A percentile compares a stretch with the other conserved stretches of the same genome.
These are phyloP conservation scores for Peromyscus aztecus DNA, from an alignment of 2,797 vertebrate genomes.

Conservation along the genomic window DNA sequence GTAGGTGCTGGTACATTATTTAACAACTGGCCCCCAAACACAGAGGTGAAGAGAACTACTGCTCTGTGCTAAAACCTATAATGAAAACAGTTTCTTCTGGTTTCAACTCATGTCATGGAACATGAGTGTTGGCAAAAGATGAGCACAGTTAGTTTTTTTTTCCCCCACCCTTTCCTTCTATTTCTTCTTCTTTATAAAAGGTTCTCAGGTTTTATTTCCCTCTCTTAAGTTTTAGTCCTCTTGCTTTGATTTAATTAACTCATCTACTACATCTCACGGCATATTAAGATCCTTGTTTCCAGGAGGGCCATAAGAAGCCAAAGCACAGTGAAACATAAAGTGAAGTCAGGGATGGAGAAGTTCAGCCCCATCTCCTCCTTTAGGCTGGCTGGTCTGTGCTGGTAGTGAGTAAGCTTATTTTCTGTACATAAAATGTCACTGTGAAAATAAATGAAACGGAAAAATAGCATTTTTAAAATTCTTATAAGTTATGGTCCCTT, in stretches of 20 bases:
- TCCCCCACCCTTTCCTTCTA: not conserved
- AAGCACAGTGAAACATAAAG: not conserved
- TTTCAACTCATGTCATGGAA: not conserved
- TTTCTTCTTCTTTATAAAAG: not conserved
- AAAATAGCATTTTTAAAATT: slow-evolving; percentile 41
- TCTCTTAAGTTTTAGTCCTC: not conserved
- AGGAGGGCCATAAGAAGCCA: not conserved
- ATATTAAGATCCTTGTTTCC: not conserved
- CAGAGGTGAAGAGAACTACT: not conserved
- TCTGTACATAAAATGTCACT: slow-evolving; percentile 28
- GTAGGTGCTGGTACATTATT: not conserved
- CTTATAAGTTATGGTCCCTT: not conserved
- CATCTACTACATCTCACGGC: not conserved
- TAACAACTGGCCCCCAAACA: not conserved
- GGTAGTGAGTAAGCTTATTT: not conserved
- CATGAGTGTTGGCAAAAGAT: not conserved
- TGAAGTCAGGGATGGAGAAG: not conserved
- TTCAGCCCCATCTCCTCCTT: not conserved
- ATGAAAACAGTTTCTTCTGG: not conserved
- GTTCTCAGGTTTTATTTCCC: not conserved
- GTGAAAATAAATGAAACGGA: not conserved
- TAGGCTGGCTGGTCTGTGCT: not conserved
- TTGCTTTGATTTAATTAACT: not conserved
- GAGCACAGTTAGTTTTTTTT: not conserved
- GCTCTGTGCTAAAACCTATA: not conserved